Evolutionary conservation across 1,140 invertebrate genomes (phyloP).

Genomic region (Oedothorax gibbosus): DNA sequence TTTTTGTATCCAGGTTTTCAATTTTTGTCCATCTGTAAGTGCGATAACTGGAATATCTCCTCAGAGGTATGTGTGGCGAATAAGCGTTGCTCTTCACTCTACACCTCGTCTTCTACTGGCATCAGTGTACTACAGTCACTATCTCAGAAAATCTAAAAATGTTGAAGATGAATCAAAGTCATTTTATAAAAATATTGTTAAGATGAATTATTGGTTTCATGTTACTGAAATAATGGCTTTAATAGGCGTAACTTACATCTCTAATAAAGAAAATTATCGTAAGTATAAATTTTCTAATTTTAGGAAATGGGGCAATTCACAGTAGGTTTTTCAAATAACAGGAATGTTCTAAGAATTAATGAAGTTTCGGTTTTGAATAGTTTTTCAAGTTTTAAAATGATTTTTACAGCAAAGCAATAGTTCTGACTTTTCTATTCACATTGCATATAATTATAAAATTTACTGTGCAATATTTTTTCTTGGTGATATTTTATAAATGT

Average conservation of each 20-base stretch:
- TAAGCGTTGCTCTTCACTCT: constrained; percentile 89
- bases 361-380: too few species aligned
- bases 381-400: too few species aligned
- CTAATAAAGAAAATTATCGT: constrained; percentile 95
- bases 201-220: constrained; percentile 85
- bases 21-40: constrained; percentile 91
- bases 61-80: constrained; percentile 91
- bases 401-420: too few species aligned
- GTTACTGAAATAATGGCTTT: constrained; percentile 84
- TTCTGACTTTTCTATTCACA: too few species aligned
- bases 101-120: constrained; percentile 87
- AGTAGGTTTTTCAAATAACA: too few species aligned
- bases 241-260: constrained; percentile 90
- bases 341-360: too few species aligned
- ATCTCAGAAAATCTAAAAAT: constrained; percentile 73
- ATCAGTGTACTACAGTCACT: constrained; percentile 85
- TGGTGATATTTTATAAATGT: too few species aligned
- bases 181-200: constrained; percentile 75
- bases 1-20: constrained; percentile 79
- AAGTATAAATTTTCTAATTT: constrained; percentile 70
- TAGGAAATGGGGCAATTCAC: too few species aligned
- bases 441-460: too few species aligned
- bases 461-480: too few species aligned
- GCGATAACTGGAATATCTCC: constrained; percentile 91
- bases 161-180: constrained; percentile 64